These are phyloP conservation scores for Sebastes nivosus DNA, from an alignment of 2,797 vertebrate genomes.

Conservation along the genomic window DNA sequence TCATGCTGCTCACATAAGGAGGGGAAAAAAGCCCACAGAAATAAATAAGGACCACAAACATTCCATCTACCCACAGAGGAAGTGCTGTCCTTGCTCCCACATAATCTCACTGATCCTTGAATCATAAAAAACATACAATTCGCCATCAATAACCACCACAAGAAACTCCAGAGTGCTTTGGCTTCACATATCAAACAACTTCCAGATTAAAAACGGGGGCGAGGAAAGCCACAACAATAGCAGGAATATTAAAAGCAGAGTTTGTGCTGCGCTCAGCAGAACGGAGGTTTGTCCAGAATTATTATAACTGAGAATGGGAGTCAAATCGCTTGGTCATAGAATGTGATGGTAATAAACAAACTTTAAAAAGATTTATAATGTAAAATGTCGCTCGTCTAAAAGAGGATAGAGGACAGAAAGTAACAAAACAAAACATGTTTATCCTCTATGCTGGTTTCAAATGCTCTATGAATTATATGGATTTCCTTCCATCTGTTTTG, in stretches of 20 bases:
- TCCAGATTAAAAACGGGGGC: slow-evolving; percentile 43
- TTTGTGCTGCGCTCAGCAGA: slow-evolving; percentile 44
- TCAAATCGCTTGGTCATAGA: slow-evolving; percentile 13
- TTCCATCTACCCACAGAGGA: slow-evolving; percentile 38
- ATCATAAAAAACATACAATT: slow-evolving; percentile 56
- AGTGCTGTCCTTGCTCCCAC: slow-evolving; percentile 32
- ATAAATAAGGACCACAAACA: slow-evolving; percentile 19
- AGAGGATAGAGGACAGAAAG: not conserved
- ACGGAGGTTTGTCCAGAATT: not conserved
- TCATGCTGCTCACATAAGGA: not conserved
- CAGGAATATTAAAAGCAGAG: slow-evolving; percentile 61
- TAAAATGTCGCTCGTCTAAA: slow-evolving; percentile 7
- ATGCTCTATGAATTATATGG: slow-evolving; percentile 22
- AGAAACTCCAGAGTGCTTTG: slow-evolving; percentile 37
- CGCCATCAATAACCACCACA: slow-evolving; percentile 39
- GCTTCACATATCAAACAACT: slow-evolving; percentile 59
- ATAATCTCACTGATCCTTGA: slow-evolving; percentile 35
- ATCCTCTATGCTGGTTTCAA: slow-evolving; percentile 28
- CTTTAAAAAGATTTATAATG: not conserved
- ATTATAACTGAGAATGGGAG: slow-evolving; percentile 23
- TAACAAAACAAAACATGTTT: slow-evolving; percentile 6
- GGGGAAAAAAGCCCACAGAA: not conserved
- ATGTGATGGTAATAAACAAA: slow-evolving; percentile 5
- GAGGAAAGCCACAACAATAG: slow-evolving; percentile 60
- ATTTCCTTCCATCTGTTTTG: slow-evolving; percentile 38